Evolutionary conservation across 1,140 invertebrate species (phyloP).

Genomic region (Periplaneta americana): DNA sequence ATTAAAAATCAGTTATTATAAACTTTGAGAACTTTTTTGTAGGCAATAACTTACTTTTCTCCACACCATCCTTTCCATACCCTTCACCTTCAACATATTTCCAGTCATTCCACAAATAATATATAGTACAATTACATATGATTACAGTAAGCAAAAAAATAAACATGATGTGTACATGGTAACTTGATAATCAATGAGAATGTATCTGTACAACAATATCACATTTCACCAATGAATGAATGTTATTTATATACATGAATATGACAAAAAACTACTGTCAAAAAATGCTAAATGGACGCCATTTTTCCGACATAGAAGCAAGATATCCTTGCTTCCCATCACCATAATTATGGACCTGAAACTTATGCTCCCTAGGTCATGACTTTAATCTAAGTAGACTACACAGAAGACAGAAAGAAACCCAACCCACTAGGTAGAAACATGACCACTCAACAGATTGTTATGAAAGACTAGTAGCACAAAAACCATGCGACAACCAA

Average conservation of each 20-base stretch:
- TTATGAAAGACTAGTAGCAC: conserved; percentile 2
- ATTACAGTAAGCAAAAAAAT: conserved; percentile 17
- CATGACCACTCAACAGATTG: background rate
- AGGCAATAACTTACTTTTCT: background rate
- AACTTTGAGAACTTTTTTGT: background rate
- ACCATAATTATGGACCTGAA: conserved; percentile 1
- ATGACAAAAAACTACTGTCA: conserved; percentile 11
- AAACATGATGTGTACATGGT: conserved; percentile 19
- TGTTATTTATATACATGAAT: conserved; percentile 12
- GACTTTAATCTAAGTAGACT: background rate
- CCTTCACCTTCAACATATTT: background rate
- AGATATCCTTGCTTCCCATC: conserved; percentile 7
- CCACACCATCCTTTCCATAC: background rate
- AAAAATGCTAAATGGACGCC: conserved; percentile 16
- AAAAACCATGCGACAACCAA: conserved; percentile 15
- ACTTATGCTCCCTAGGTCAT: too few species aligned
- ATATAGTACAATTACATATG: conserved; percentile 3
- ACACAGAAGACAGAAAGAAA: background rate
- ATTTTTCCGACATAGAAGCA: conserved; percentile 11
- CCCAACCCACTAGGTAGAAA: background rate
- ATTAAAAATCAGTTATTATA: background rate
- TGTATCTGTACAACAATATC: conserved; percentile 20
- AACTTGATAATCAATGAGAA: conserved; percentile 21
- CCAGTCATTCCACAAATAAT: background rate
- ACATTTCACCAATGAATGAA: conserved; percentile 23